Evolutionary conservation across 2,797 vertebrate genomes (phyloP), one percentile per base, ranked within the genome.

Genomic region (Karalla daura): DNA sequence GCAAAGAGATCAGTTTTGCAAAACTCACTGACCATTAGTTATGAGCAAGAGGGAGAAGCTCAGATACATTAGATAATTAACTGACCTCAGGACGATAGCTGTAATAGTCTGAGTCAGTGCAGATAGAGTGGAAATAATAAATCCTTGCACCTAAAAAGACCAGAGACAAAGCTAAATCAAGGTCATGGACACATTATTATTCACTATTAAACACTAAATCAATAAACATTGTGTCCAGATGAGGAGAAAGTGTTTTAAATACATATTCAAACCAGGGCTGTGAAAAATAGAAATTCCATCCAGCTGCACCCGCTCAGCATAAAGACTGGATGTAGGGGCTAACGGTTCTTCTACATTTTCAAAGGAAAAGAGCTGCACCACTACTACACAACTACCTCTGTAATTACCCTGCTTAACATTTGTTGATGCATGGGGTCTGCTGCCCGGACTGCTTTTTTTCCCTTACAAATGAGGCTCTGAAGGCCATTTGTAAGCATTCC

Each of bases 1-100:
- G 14, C 32, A 51, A 63, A 55, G 32, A 51, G 15, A 72, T 62
- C 12, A 6, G 1, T 56, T 67, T 72, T 46, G 13, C 20, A 59
- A 40, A 74, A 37, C 18, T 18, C 46, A 52, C 21, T 17, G 13
- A 51, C 41, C 41, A 11, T n/a, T 2, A 56, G 21, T 44, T 44
- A 49, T 62, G 62, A 67, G 37, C 43, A 25, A 51, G 14, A 61
- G 39, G 6, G 36, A n/a, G n/a, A 17, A 17, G 7, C 11, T n/a
- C 14, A 74, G 5, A 44, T 54, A 51, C 10, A 32, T 49, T 15
- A 3, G 14, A 51, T 32, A 41, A 64, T 56, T 73, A 44, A 37
- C 37, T 15, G 3, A 20, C 39, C 47, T 32, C 4, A 55, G 25
- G 71, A 58, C 17, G 54, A 61, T 67, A 15, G 25, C 47, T 58